Conservation (phyloP, 1,140 invertebrate genomes). For the Atta cephalotes region DNA sequence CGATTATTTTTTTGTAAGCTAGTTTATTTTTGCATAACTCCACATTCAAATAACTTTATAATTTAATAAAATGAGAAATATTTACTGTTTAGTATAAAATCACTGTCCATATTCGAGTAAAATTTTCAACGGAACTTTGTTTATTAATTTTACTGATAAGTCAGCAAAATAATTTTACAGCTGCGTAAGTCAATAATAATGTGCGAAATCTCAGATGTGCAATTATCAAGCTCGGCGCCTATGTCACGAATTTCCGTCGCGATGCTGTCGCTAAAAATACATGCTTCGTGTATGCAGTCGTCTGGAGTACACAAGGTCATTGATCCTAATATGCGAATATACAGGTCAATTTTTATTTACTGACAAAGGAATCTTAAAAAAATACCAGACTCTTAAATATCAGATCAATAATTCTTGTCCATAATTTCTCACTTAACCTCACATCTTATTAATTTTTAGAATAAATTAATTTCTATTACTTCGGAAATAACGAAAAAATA, state of each 20-base stretch:
- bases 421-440: neutral
- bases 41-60: neutral
- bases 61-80: conserved; percentile 8
- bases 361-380: neutral
- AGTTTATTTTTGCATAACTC: neutral
- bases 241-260: conserved; percentile 32
- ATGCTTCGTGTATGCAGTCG: neutral
- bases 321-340: conserved; percentile 23
- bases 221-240: conserved; percentile 35
- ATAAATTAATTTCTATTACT: neutral
- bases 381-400: no score
- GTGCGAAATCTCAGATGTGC: neutral
- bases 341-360: conserved; percentile 32
- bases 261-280: conserved; percentile 59
- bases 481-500: neutral
- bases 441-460: neutral
- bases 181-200: neutral
- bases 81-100: neutral
- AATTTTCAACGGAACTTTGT: neutral
- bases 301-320: conserved; percentile 44
- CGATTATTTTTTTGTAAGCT: neutral
- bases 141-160: neutral
- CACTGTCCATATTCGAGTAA: neutral
- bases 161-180: neutral
- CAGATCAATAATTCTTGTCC: neutral